These are phyloP conservation scores for Bradypodion ventrale DNA, from an alignment of 2,797 vertebrate species.

Conservation along the genomic window DNA sequence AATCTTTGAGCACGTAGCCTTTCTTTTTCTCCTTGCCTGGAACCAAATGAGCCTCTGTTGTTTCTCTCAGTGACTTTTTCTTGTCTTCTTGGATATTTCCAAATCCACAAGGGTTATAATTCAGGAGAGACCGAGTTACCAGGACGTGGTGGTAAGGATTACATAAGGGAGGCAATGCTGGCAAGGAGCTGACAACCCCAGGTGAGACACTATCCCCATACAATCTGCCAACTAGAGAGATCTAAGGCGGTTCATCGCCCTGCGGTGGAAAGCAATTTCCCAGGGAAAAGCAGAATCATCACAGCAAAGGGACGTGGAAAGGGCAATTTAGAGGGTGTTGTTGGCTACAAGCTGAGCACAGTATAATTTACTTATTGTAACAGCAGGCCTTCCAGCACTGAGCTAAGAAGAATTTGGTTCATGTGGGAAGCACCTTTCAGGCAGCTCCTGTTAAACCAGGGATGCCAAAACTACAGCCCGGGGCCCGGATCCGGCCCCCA, in stretches of 20 bases:
- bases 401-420: not conserved
- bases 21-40: not conserved
- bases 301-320: not conserved
- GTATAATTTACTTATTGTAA: not conserved
- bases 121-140: not conserved
- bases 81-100: not conserved
- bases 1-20: not conserved
- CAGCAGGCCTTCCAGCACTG: not conserved
- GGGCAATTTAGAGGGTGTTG: no score
- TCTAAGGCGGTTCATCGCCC: not conserved
- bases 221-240: slow-evolving; percentile 46
- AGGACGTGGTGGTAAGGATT: no score
- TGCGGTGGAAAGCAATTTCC: not conserved
- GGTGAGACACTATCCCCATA: slow-evolving; percentile 43
- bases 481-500: no score
- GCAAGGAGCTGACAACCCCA: slow-evolving; percentile 44
- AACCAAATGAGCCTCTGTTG: not conserved
- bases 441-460: no score
- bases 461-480: no score
- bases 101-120: not conserved
- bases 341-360: not conserved
- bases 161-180: not conserved
- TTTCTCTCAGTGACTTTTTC: not conserved
- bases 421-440: no score
- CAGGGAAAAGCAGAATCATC: not conserved